Conservation (phyloP, 35 echinoderm and acorn worm genomes). For the Apostichopus japonicus region DNA sequence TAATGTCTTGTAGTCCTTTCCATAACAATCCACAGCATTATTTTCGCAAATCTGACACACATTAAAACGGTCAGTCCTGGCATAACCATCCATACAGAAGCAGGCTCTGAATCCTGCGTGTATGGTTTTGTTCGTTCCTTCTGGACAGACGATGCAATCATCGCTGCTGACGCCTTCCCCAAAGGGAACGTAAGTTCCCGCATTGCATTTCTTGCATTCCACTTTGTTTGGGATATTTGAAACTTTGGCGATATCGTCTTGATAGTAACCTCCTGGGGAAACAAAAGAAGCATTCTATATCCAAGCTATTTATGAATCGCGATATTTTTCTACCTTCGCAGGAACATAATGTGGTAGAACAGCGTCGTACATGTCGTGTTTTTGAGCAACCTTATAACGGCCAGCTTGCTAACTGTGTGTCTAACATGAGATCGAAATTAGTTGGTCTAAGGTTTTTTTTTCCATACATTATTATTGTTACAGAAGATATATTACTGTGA, state of each 20-base stretch:
- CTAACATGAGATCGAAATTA: too few species aligned
- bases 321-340: too few species aligned
- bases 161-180: neutral
- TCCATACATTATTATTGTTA: too few species aligned
- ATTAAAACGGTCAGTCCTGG: neutral
- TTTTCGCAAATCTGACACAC: neutral
- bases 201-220: neutral
- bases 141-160: neutral
- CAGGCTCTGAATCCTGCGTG: slow-evolving; percentile 11
- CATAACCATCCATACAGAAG: neutral
- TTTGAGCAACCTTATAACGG: too few species aligned
- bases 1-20: too few species aligned
- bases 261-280: neutral
- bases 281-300: neutral
- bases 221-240: neutral
- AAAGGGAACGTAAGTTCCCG: neutral
- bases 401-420: too few species aligned
- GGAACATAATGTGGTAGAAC: too few species aligned
- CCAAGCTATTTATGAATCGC: too few species aligned
- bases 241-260: neutral
- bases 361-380: too few species aligned
- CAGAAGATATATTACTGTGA: too few species aligned
- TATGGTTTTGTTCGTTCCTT: neutral
- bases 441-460: too few species aligned
- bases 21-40: too few species aligned